phyloP scores from a whole-genome alignment of 64 coral and sea anemone genomes.

The Orbicella faveolata region DNA sequence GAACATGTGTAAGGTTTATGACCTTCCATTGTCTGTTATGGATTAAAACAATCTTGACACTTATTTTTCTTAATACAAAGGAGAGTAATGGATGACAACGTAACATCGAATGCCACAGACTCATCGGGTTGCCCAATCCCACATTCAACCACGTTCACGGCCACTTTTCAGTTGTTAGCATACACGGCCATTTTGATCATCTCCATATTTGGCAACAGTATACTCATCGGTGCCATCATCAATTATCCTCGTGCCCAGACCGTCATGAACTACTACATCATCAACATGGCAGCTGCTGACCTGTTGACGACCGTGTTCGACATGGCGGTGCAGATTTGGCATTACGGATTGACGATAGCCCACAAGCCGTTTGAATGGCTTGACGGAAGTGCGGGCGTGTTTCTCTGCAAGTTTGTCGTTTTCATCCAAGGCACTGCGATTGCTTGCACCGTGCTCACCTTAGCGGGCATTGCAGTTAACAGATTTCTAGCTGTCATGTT shows the following conservation, averaged over 20 bases:
- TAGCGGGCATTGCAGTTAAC: slow-evolving; percentile 60
- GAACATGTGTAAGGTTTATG: too few relatives aligned
- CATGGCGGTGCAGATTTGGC: slow-evolving; percentile 61
- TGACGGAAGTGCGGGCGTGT: slow-evolving; percentile 48
- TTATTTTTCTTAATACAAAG: neutral
- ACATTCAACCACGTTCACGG: neutral
- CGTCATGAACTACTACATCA: slow-evolving; percentile 79
- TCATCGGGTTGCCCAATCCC: neutral
- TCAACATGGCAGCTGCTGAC: slow-evolving; percentile 90
- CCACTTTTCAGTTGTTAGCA: neutral
- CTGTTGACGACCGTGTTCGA: slow-evolving; percentile 84
- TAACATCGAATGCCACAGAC: neutral
- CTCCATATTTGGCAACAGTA: slow-evolving; percentile 24
- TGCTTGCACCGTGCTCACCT: slow-evolving; percentile 63
- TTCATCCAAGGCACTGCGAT: slow-evolving; percentile 81
- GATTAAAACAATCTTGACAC: neutral
- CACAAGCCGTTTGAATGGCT: slow-evolving; percentile 70
- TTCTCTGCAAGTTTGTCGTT: slow-evolving; percentile 75
- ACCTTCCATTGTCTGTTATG: too few relatives aligned
- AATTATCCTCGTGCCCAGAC: slow-evolving; percentile 39
- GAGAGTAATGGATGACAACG: neutral
- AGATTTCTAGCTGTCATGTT: slow-evolving; percentile 65
- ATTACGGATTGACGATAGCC: slow-evolving; percentile 60
- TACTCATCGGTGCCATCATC: neutral
- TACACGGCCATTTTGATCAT: slow-evolving; percentile 7